phyloP scores from a whole-genome alignment of 2,113 vertebrate species.

The Cisticola juncidis region DNA sequence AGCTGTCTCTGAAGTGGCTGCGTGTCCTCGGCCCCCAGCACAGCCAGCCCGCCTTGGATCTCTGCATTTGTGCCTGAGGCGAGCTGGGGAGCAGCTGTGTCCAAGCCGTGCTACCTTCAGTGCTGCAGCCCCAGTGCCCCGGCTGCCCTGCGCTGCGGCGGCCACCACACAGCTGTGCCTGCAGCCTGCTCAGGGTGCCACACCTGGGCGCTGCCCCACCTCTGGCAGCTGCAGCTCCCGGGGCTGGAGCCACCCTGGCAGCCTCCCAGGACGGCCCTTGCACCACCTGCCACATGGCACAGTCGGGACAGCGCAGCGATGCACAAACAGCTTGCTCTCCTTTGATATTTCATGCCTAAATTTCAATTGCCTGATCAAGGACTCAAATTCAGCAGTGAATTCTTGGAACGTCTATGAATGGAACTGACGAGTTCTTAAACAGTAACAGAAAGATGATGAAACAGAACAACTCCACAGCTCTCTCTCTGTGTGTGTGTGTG shows the following conservation, averaged over 20 bases:
- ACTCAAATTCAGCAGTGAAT: conserved; percentile 55
- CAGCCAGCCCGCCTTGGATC: conserved; percentile 88
- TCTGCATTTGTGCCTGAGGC: conserved; percentile 92
- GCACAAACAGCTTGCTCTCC: background rate
- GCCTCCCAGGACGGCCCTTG: background rate
- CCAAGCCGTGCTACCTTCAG: conserved; percentile 91
- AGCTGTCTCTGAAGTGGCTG: conserved; percentile 95
- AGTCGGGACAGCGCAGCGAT: background rate
- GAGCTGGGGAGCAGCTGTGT: conserved; percentile 94
- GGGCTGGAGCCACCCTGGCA: conserved; percentile 80
- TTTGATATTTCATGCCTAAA: conserved; percentile 66
- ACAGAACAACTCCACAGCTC: background rate
- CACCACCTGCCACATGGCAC: background rate
- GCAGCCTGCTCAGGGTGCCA: conserved; percentile 81
- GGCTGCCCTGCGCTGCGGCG: accelerated
- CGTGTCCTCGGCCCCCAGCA: conserved; percentile 82
- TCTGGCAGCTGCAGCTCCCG: background rate
- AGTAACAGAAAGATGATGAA: background rate
- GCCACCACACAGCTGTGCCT: conserved; percentile 78
- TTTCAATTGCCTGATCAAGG: conserved; percentile 71
- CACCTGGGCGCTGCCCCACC: conserved; percentile 65
- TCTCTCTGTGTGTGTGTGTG: no score
- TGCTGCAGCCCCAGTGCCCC: conserved; percentile 76
- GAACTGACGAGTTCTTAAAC: conserved; percentile 6
- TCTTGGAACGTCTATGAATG: background rate